Conservation (phyloP, 2,113 vertebrate species). For the Anhinga rufa region DNA sequence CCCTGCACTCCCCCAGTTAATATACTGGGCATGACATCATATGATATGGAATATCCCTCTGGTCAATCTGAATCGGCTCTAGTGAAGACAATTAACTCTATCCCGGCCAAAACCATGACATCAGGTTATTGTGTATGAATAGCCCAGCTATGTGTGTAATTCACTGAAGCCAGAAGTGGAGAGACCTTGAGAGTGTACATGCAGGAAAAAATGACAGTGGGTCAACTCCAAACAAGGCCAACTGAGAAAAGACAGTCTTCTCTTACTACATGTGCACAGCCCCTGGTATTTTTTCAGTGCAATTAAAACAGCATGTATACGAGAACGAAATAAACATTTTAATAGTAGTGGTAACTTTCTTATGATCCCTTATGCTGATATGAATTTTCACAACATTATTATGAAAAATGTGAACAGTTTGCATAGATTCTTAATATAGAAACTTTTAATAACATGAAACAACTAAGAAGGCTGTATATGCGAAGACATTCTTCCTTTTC, state of each 20-base stretch:
- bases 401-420: not conserved
- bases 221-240: not conserved
- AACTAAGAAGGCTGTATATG: not conserved
- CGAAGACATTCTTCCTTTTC: not conserved
- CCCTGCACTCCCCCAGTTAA: too few species aligned
- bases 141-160: not conserved
- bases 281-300: not conserved
- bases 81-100: too few species aligned
- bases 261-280: not conserved
- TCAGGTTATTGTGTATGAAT: not conserved
- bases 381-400: not conserved
- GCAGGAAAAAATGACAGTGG: not conserved
- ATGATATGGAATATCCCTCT: too few species aligned
- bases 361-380: not conserved
- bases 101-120: too few species aligned
- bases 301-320: not conserved
- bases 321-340: not conserved
- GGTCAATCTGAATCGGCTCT: too few species aligned
- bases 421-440: not conserved
- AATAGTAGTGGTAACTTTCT: not conserved
- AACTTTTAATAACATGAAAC: not conserved
- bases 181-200: not conserved
- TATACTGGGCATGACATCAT: too few species aligned
- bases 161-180: not conserved
- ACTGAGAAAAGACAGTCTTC: not conserved